Evolutionary conservation across 35 echinoderm and acorn worm genomes (phyloP), one percentile per base, ranked within the genome.

Genomic region (Ophiothrix spiculata): DNA sequence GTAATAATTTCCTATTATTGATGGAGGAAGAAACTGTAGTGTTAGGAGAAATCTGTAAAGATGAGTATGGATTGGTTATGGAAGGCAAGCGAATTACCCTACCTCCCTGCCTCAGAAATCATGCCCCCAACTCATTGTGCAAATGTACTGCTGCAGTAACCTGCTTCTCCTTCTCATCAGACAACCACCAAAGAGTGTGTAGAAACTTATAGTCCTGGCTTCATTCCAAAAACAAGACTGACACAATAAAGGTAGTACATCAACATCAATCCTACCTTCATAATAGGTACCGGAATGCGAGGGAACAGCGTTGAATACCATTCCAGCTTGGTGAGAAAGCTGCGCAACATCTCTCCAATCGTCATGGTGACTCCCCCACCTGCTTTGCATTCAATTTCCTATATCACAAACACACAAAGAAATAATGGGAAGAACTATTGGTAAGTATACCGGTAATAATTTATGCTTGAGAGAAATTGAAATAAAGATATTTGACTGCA

Each of bases 231-330:
- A 13, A 80, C 19, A 29, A 28, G 78, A 21, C 2, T 29, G 2
- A 31, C 33, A 28, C 16, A 12, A n/a, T 39, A 23, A 38, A 36
- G 14, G 4, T n/a, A 78, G 2, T 33, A 35, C n/a, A 33, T 19
- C 38, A 36, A 2, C 2, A 37, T 21, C 86, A 85, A 63, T 1
- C 38, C 32, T 89, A 94, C 95, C 86, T 98, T 98, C 88, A 93
- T 90, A 4, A 98, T 81, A 0, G 95, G 95, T 15, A 98, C 95
- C 19, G 95, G 95, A 85, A 98, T 98, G 64, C 95, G 88, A 80
- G 95, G 95, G 63, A 98, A 98, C 41, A 93, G 83, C 10, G 95
- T 89, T 31, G 95, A 91, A 33, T 88, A 93, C 95, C 95, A 98
- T 14, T 98, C 95, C 49, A 91, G 81, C 45, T 98, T 98, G 64